These are phyloP conservation scores for Polydrusus tereticollis DNA, from an alignment of 2,888 invertebrate genomes.

Conservation along the genomic window DNA sequence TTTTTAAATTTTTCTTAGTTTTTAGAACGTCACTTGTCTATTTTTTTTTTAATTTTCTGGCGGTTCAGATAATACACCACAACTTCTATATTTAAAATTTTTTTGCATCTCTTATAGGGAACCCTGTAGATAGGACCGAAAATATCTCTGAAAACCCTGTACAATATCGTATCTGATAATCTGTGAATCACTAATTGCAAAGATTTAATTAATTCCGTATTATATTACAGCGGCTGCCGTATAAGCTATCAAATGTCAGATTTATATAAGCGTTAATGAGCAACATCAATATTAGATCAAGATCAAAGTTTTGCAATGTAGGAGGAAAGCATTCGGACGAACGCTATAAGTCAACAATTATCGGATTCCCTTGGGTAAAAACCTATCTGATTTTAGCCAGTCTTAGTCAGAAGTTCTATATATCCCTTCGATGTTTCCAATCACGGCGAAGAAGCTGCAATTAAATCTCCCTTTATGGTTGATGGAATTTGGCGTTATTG, in stretches of 20 bases:
- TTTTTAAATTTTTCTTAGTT: no score
- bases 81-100: no score
- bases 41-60: no score
- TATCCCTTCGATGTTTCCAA: conserved; percentile 58
- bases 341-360: conserved; percentile 52
- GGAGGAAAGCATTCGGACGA: conserved; percentile 33
- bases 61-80: no score
- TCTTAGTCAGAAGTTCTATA: conserved; percentile 49
- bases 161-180: neutral
- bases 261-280: conserved; percentile 51
- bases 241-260: conserved; percentile 46
- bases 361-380: conserved; percentile 48
- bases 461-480: conserved; percentile 66
- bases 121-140: no score
- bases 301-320: conserved; percentile 47
- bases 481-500: conserved; percentile 64
- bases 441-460: conserved; percentile 64
- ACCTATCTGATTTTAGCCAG: conserved; percentile 49
- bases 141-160: no score
- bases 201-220: conserved; percentile 11
- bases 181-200: conserved; percentile 1
- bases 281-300: conserved; percentile 49
- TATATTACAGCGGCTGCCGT: conserved; percentile 6
- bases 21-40: no score
- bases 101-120: no score